Evolutionary conservation across 2,888 invertebrate genomes (phyloP).

Genomic region (Dioctria rufipes): DNA sequence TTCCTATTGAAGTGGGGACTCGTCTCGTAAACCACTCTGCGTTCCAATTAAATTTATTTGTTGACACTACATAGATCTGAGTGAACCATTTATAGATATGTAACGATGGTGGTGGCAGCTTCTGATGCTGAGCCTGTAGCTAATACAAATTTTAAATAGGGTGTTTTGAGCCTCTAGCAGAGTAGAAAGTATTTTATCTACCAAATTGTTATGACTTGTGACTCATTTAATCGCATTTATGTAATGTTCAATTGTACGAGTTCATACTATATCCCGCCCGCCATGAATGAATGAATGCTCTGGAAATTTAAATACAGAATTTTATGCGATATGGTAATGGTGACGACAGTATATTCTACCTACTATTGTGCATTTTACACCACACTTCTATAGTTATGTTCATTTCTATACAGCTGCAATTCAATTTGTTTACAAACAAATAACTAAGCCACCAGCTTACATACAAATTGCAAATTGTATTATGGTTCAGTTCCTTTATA

Average conservation of each 20-base stretch:
- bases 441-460: not conserved
- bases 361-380: not conserved
- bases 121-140: constrained; percentile 23
- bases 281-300: not conserved
- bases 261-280: too few species aligned
- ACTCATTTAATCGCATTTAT: not conserved
- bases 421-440: constrained; percentile 11
- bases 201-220: not conserved
- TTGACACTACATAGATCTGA: constrained; percentile 47
- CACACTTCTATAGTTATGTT: constrained; percentile 7
- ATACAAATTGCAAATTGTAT: constrained; percentile 9
- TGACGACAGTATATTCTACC: not conserved
- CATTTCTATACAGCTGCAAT: not conserved
- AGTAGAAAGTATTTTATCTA: not conserved
- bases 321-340: not conserved
- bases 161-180: too few species aligned
- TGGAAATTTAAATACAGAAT: not conserved
- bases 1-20: constrained; percentile 39
- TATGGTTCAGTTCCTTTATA: constrained; percentile 44
- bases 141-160: too few species aligned
- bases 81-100: not conserved
- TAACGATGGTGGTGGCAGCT: constrained; percentile 44
- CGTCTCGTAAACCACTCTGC: constrained; percentile 36
- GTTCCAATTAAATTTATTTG: constrained; percentile 54
- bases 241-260: not conserved